Percentiles rank a stretch among this genome's conserved stretches.
Evolutionary conservation across 2,797 vertebrate species (phyloP).

Genomic region (Pantherophis alleghaniensis): DNA sequence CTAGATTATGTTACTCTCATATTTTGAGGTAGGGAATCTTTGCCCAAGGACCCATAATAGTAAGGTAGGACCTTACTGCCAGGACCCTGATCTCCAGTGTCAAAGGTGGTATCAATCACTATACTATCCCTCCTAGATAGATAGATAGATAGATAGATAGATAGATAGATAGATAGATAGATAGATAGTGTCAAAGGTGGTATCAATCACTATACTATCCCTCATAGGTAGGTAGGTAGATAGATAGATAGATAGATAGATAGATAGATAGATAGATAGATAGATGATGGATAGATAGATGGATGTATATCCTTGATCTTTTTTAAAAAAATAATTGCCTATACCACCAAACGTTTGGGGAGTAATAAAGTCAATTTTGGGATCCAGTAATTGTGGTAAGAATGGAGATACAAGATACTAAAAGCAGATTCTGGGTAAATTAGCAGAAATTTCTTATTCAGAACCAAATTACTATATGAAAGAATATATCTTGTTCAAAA

Average conservation of each 20-base stretch:
- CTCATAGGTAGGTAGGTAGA: no score
- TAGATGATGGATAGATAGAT: no score
- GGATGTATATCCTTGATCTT: neutral
- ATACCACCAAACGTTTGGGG: neutral
- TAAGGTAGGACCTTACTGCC: neutral
- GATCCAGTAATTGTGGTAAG: neutral
- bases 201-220: no score
- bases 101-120: neutral
- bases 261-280: neutral
- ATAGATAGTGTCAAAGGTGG: neutral
- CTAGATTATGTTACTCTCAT: neutral
- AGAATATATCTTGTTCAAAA: neutral
- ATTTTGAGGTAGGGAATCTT: neutral
- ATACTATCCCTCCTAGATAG: no score
- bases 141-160: neutral
- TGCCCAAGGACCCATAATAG: neutral
- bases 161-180: no score
- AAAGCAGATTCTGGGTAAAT: neutral
- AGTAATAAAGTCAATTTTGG: neutral
- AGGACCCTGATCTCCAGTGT: neutral
- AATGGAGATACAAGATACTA: neutral
- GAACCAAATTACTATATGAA: neutral
- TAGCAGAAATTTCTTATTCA: neutral
- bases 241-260: no score
- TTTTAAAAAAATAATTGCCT: neutral